Evolutionary conservation across 2,113 vertebrate species (phyloP), one percentile per base, ranked within the genome.

Genomic region (Athene cunicularia): DNA sequence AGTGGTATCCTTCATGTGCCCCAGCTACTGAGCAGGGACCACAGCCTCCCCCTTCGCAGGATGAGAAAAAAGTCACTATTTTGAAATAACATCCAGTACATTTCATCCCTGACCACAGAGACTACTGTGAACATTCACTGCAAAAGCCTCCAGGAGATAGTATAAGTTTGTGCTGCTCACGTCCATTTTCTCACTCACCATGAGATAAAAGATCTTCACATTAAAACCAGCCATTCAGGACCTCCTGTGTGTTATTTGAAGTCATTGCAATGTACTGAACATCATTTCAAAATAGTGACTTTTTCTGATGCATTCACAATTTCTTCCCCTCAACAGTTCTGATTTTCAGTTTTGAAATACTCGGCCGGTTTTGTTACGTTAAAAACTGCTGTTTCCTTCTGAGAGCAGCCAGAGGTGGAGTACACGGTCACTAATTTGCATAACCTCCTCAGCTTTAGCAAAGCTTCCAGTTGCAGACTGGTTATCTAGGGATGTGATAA

Each of bases 401-500:
- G 68, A 68, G 73, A 64, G 6, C 39, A 83, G 23, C 62, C 50
- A 77, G 76, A 27, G 67, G 58, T 75, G 63, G 37, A 86, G 49
- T 75, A 80, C n/a, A 1, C 23, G 28, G 41, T 19, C 41, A 9
- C 63, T 89, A 13, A 60, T 96, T 94, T 89, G 82, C 92, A 92
- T 94, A 28, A 24, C 24, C 33, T 62, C 55, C 30, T 55, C 3
- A 0, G 45, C 76, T 60, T 37, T 4, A 62, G 83, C 80, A 41
- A 63, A 76, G 74, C 56, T 52, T 9, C 74, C 13, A 68, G 63
- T 72, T 53, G 88, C 81, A 72, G 47, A 4, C 32, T 63, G 75
- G 66, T 53, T 83, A 79, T 91, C 59, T 74, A 87, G 76, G 89
- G 93, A 74, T 93, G 89, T 8, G 43, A 59, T 14, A 80, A 55